These are phyloP conservation scores for Sebastolobus alascanus DNA, from an alignment of 2,797 vertebrate genomes.

Conservation along the genomic window DNA sequence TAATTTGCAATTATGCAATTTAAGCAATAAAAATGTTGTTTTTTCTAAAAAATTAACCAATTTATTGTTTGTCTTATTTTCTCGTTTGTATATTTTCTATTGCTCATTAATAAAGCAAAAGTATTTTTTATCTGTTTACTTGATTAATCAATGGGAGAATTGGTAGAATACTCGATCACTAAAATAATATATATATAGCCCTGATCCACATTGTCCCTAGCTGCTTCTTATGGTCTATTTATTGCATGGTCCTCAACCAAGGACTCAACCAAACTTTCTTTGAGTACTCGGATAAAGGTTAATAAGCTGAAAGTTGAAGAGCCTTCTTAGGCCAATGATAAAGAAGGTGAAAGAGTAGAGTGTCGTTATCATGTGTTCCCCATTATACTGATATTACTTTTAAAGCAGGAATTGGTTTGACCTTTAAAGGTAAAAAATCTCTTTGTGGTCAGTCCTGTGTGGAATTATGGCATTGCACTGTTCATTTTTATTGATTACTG, in stretches of 20 bases:
- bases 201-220: neutral
- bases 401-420: conserved; percentile 24
- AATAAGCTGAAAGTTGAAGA: conserved; percentile 58
- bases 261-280: conserved; percentile 21
- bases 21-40: too few relatives aligned
- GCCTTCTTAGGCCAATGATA: conserved; percentile 23
- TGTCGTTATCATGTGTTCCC: conserved; percentile 12
- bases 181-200: too few relatives aligned
- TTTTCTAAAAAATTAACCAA: too few relatives aligned
- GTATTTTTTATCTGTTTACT: too few relatives aligned
- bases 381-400: conserved; percentile 5
- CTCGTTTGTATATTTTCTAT: too few relatives aligned
- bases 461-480: neutral
- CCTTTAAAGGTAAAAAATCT: conserved; percentile 38
- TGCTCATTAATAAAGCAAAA: too few relatives aligned
- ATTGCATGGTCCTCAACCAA: conserved; percentile 2
- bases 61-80: too few relatives aligned
- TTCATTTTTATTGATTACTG: neutral
- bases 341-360: conserved; percentile 9
- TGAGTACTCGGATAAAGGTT: conserved; percentile 39
- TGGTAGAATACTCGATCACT: too few relatives aligned
- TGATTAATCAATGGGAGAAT: too few relatives aligned
- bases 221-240: conserved; percentile 32
- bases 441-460: conserved; percentile 18
- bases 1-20: too few relatives aligned